Evolutionary conservation across 1,140 invertebrate genomes (phyloP).

Genomic region (Zaprionus lachaisei): DNA sequence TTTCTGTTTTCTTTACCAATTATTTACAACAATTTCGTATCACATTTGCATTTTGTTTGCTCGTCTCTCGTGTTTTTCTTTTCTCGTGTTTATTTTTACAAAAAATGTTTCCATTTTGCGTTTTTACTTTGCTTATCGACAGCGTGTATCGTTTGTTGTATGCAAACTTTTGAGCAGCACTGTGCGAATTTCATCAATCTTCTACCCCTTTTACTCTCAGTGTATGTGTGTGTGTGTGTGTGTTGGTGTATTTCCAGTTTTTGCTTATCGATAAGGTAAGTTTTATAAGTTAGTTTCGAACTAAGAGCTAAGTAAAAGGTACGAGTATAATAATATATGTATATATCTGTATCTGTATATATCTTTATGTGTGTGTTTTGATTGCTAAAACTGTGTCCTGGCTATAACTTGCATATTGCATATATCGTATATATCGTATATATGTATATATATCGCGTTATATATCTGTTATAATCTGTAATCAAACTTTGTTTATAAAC

Average conservation of each 20-base stretch:
- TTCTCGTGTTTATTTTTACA: constrained; percentile 23
- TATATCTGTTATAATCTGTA: constrained; percentile 44
- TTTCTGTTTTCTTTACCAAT: constrained; percentile 66
- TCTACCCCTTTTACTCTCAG: constrained; percentile 26
- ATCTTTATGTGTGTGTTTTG: constrained; percentile 51
- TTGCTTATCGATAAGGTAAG: not conserved
- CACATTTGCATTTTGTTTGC: constrained; percentile 72
- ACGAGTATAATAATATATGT: constrained; percentile 77
- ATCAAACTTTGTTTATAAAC: constrained; percentile 71
- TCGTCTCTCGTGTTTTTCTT: constrained; percentile 42
- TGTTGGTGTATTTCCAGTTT: constrained; percentile 1
- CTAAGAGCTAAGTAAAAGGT: constrained; percentile 76
- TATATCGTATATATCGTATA: constrained; percentile 25
- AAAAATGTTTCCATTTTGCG: constrained; percentile 28
- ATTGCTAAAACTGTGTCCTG: constrained; percentile 39
- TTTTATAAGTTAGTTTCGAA: constrained; percentile 57
- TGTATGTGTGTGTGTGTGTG: not conserved
- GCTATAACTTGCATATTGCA: constrained; percentile 43
- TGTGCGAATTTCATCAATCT: constrained; percentile 62
- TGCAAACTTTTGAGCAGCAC: constrained; percentile 81
- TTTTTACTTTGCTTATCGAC: constrained; percentile 27
- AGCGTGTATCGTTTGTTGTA: constrained; percentile 61
- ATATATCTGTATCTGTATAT: constrained; percentile 43
- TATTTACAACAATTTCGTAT: constrained; percentile 83
- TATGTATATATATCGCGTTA: constrained; percentile 28